Evolutionary conservation across 2,113 vertebrate genomes (phyloP).

Genomic region (Rattus norvegicus): DNA sequence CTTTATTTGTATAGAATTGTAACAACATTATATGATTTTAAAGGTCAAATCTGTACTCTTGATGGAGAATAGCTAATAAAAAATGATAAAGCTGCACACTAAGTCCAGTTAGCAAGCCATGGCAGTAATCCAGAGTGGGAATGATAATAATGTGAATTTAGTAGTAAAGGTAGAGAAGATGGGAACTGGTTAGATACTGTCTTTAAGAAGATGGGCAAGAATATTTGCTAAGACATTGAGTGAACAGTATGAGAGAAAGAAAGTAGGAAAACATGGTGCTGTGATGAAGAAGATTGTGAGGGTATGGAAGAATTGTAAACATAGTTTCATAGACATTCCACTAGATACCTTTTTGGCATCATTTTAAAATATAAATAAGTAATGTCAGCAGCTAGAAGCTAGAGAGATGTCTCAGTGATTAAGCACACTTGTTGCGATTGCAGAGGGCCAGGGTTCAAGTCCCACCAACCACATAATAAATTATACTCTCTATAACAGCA

Average conservation of each 20-base stretch:
- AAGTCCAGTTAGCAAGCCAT: neutral
- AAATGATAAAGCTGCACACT: neutral
- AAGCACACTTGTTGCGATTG: neutral
- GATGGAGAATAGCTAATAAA: neutral
- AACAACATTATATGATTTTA: neutral
- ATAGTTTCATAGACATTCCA: neutral
- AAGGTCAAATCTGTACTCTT: neutral
- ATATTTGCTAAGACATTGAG: neutral
- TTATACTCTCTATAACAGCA: neutral
- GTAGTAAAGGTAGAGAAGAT: neutral
- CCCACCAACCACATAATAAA: neutral
- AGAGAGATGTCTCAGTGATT: neutral
- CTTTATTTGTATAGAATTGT: neutral
- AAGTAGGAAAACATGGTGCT: neutral
- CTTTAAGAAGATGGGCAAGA: neutral
- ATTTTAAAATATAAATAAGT: constrained; percentile 25
- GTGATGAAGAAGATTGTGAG: neutral
- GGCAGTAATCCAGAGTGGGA: neutral
- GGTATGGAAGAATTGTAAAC: neutral
- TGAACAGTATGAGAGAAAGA: neutral
- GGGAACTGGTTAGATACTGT: neutral
- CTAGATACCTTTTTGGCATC: neutral
- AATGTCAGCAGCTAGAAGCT: neutral
- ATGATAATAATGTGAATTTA: neutral
- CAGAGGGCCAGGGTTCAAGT: neutral